Evolutionary conservation across 2,888 invertebrate species (phyloP), one percentile per base, ranked within the genome.

Genomic region (Hyppa rectilinea): DNA sequence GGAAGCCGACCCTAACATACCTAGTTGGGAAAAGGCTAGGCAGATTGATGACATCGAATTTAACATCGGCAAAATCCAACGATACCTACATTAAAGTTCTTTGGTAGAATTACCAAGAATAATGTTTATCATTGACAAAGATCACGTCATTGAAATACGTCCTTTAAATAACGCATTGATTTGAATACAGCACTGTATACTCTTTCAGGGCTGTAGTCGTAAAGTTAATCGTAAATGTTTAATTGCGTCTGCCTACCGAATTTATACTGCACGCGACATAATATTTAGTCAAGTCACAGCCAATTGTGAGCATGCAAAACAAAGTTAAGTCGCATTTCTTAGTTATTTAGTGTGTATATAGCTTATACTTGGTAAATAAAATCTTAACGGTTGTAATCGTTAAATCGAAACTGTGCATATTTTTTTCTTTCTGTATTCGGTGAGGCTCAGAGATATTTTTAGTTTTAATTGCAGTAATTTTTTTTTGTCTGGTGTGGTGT

Each of bases 261-360:
- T 87, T 89, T 87, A 86, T 87, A 86, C 75, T 83, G 89, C 93
- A 93, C 93, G 93, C 93, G 91, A 93, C 92, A 87, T 89, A 91
- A 91, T 92, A 91, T 91, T 92, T 91, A 90, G 90, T 89, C 85
- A 89, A 88, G 84, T 84, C 85, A 85, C 81, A 79, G 81, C 86
- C 83, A 89, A 92, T 91, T 91, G 90, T 83, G 76, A 87, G 85
- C 92, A 92, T 92, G 92, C 92, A 82, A 92, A 90, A 89, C 87
- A 84, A 82, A 87, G 81, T 84, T 87, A 87, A 89, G 82, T 85
- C 83, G 78, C 84, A 85, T 87, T 90, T 87, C 87, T 86, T 83
- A 77, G 78, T 87, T 88, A 87, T 89, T 90, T 87, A 84, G 86
- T 83, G 82, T 79, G 71, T 55, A 78, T 71, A 71, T 55, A 75